These are phyloP conservation scores for Oxyteleia sp. DNA, from an alignment of 2,888 invertebrate species.

Conservation along the genomic window DNA sequence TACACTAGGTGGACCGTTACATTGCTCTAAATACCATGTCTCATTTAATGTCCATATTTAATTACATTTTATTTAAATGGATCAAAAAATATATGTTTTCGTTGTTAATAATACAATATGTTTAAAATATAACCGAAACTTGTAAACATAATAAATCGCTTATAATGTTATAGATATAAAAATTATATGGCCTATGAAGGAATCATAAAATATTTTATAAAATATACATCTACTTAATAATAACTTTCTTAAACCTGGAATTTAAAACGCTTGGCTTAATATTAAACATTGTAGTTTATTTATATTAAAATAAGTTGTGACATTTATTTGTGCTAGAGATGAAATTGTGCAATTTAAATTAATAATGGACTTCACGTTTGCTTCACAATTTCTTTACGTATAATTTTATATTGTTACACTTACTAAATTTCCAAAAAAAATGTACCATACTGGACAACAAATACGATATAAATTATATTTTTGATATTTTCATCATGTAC, in stretches of 20 bases:
- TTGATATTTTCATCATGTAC: too few species aligned
- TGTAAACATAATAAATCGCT: slow-evolving; percentile 48
- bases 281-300: slow-evolving; percentile 9
- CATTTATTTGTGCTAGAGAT: too few species aligned
- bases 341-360: too few species aligned
- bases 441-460: too few species aligned
- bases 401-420: too few species aligned
- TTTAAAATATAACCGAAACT: slow-evolving; percentile 26
- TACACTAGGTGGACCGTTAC: slow-evolving; percentile 24
- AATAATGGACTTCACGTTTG: too few species aligned
- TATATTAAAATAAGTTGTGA: too few species aligned
- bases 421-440: too few species aligned
- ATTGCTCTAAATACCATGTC: slow-evolving; percentile 31
- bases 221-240: slow-evolving; percentile 61
- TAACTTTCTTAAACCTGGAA: slow-evolving; percentile 46
- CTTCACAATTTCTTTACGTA: too few species aligned
- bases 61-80: slow-evolving; percentile 55
- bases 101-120: slow-evolving; percentile 58
- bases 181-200: slow-evolving; percentile 62
- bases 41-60: slow-evolving; percentile 45
- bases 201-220: slow-evolving; percentile 66
- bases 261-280: slow-evolving; percentile 32
- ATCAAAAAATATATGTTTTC: slow-evolving; percentile 66
- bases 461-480: too few species aligned
- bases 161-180: slow-evolving; percentile 49